Percentiles rank a stretch among this genome's conserved stretches.
Conservation (phyloP, 2,113 vertebrate genomes). For the Ancistrus triradiatus region DNA sequence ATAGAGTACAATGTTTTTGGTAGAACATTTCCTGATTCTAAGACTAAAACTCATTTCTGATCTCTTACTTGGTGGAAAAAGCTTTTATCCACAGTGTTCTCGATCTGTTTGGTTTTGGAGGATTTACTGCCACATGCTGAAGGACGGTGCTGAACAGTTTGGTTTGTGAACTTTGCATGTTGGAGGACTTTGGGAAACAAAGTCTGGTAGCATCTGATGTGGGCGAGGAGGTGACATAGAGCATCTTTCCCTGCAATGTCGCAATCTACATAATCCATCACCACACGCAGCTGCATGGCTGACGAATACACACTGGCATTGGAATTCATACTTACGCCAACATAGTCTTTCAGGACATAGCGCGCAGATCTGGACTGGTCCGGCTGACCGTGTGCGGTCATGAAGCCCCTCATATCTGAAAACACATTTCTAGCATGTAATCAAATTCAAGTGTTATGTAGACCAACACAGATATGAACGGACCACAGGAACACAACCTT, state of each 20-base stretch:
- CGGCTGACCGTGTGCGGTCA: slow-evolving; percentile 92
- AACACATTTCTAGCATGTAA: slow-evolving; percentile 11
- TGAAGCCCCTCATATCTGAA: slow-evolving; percentile 93
- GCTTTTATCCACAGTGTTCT: slow-evolving; percentile 85
- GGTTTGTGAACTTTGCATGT: slow-evolving; percentile 59
- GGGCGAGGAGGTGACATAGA: slow-evolving; percentile 87
- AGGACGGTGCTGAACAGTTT: not conserved
- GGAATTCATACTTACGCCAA: slow-evolving; percentile 69
- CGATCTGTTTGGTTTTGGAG: slow-evolving; percentile 77
- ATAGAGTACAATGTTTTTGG: too few species aligned
- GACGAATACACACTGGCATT: too few species aligned
- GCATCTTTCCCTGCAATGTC: slow-evolving; percentile 90
- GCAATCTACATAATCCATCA: too few species aligned
- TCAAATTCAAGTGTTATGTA: too few species aligned
- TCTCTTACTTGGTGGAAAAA: slow-evolving; percentile 89
- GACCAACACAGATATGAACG: too few species aligned
- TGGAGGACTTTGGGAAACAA: slow-evolving; percentile 88
- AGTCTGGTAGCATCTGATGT: slow-evolving; percentile 69
- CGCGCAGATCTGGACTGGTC: slow-evolving; percentile 90
- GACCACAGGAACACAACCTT: too few species aligned
- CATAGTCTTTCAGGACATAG: slow-evolving; percentile 92
- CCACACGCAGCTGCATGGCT: too few species aligned
- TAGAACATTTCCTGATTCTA: too few species aligned
- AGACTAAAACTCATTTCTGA: too few species aligned
- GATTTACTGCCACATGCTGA: slow-evolving; percentile 43